Evolutionary conservation across 2,797 vertebrate genomes (phyloP).

Genomic region (Sebastiscus tertius): DNA sequence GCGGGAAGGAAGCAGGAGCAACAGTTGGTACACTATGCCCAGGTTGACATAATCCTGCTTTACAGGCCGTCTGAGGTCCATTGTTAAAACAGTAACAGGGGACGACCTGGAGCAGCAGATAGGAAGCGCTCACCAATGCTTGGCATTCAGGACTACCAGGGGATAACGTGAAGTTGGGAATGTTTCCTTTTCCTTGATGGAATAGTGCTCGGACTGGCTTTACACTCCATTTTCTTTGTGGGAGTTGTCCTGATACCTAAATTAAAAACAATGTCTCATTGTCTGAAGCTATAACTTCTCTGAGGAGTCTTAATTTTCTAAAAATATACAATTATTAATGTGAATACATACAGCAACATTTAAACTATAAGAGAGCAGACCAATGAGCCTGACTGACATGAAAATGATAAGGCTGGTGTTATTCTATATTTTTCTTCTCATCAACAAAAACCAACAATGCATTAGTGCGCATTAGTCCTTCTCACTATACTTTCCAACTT

Average conservation of each 20-base stretch:
- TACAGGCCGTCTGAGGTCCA: constrained; percentile 73
- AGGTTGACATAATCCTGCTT: constrained; percentile 71
- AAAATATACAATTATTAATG: not conserved
- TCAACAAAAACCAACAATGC: not conserved
- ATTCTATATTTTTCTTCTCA: not conserved
- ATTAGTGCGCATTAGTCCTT: not conserved
- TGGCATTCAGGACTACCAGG: constrained; percentile 60
- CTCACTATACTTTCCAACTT: not conserved
- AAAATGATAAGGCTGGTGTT: not conserved
- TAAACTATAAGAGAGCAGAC: not conserved
- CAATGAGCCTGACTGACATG: not conserved
- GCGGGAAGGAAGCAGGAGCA: constrained; percentile 81
- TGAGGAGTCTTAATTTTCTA: constrained; percentile 4
- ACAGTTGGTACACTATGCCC: constrained; percentile 72
- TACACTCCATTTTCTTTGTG: constrained; percentile 32
- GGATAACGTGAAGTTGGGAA: constrained; percentile 52
- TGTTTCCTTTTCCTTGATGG: constrained; percentile 59
- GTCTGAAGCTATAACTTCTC: constrained; percentile 18
- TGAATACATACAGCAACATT: not conserved
- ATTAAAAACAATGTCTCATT: constrained; percentile 56
- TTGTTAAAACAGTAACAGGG: constrained; percentile 75
- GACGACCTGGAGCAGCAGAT: constrained; percentile 62
- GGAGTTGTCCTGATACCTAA: constrained; percentile 40
- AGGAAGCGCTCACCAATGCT: constrained; percentile 67
- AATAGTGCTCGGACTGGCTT: constrained; percentile 39